Evolutionary conservation across 1,140 invertebrate genomes (phyloP), one percentile per base, ranked within the genome.

Genomic region (Frieseomelitta varia): DNA sequence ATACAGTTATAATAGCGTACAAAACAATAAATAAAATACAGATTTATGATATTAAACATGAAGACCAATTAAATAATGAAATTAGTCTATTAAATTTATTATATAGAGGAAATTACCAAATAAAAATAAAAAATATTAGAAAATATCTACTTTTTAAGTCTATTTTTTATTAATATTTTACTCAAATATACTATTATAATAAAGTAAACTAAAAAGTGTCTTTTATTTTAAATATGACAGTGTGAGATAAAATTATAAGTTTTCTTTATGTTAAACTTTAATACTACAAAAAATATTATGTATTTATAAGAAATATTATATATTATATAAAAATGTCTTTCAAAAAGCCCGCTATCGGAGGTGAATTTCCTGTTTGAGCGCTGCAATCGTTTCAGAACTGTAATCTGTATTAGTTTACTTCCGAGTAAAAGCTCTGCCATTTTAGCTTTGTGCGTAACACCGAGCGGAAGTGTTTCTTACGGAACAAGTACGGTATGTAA

Each of bases 381-480:
- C 75, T 84, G 75, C 30, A 27, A 34, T 79, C 81, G 75, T 12
- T 77, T 17, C 11, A 34, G 27, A 24, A 67, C 12, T 30, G 53
- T 1, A 61, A 27, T 72, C 24, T 30, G 15, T 0, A 1, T 0
- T 47, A 47, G 39, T 47, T 47, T 47, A 47, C 39, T 47, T 11
- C 8, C 39, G 8, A 47, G 0, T 19, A 1, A 4, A 0, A 21
- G 1, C 74, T 92, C 91, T 84, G 86, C 88, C 91, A 92, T 90
- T 92, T 91, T 58, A n/a, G 27, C 75, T 27, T 39, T 10, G 63
- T 14, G 61, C 39, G 19, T 15, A 14, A 3, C 27, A 24, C 4
- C 4, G 78, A 53, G 21, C 19, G 79, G 87, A 85, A 77, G 88
- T 88, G 87, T 21, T 78, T 79, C 82, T 80, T 79, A 58, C 4